Evolutionary conservation across 2,113 vertebrate species (phyloP), one percentile per base, ranked within the genome.

Genomic region (Phoxinus phoxinus): DNA sequence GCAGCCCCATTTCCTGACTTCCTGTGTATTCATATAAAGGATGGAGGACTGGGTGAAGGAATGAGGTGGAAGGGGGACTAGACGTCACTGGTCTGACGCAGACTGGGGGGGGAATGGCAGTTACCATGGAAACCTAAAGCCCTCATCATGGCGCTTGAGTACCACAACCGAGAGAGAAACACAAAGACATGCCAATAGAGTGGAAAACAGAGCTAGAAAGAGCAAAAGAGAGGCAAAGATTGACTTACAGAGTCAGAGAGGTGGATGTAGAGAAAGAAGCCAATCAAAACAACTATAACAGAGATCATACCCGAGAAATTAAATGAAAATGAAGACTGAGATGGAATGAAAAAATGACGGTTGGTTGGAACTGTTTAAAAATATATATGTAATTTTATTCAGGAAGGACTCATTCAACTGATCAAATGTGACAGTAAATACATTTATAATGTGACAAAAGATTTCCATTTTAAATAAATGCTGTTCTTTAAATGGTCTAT

Each of bases 111-210:
- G 84, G 58, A 88, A 89, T 6, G 48, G 32, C 44, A 73, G 94
- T 94, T 93, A 90, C 92, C 90, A 94, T 94, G 92, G 94, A 91
- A 94, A 94, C 93, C 82, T 90, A 35, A 85, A 84, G 88, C 90
- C 90, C 89, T 87, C 91, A 84, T 84, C 84, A 76, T 80, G 76
- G 25, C 30, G 75, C 25, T 77, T 56, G 71, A 79, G 65, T 69
- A 76, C 58, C 56, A 83, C 75, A 23, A 58, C 23, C 25, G 9
- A 81, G 69, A 80, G 79, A 75, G 71, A 56, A 82, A 85, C 3
- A 72, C 30, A 87, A 41, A 44, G n/a, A 80, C 53, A 67, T 3
- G 65, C 32, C 11, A 25, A n/a, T 48, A 87, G 32, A 84, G 59
- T 74, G 8, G 10, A 32, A 75, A 44, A 65, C 25, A 17, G n/a